Percentiles rank a stretch among this genome's conserved stretches.
These are phyloP conservation scores for Taenaris catops DNA, from an alignment of 2,888 invertebrate species.

Conservation along the genomic window DNA sequence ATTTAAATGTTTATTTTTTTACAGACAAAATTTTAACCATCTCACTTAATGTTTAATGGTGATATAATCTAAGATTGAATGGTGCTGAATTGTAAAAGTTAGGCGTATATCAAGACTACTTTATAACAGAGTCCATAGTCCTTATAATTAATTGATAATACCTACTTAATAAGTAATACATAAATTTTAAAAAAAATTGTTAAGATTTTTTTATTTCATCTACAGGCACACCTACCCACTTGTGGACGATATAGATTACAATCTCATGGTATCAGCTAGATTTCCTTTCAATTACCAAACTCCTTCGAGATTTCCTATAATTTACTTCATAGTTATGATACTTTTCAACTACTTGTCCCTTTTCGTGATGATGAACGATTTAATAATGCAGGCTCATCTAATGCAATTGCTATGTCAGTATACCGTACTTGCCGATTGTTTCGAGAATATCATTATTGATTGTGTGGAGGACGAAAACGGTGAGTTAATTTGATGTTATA, in stretches of 20 bases:
- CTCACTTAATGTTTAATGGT: too few species aligned
- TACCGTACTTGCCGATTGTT: constrained; percentile 46
- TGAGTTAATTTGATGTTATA: constrained; percentile 17
- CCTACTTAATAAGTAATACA: too few species aligned
- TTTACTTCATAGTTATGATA: constrained; percentile 37
- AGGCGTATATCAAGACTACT: too few species aligned
- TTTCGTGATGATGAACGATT: constrained; percentile 53
- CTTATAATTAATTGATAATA: too few species aligned
- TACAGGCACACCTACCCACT: constrained; percentile 52
- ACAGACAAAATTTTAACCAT: too few species aligned
- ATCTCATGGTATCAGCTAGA: constrained; percentile 42
- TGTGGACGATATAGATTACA: constrained; percentile 54
- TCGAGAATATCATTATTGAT: constrained; percentile 44
- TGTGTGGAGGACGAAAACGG: constrained; percentile 36
- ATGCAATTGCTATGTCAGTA: constrained; percentile 55
- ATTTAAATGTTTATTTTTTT: too few species aligned
- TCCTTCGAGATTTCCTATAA: constrained; percentile 33
- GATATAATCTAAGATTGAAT: too few species aligned
- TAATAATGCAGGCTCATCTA: constrained; percentile 52
- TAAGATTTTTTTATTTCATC: constrained; percentile 17
- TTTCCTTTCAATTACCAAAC: constrained; percentile 44
- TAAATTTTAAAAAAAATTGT: too few species aligned
- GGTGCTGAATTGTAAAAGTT: too few species aligned
- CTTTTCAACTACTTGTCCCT: constrained; percentile 44
- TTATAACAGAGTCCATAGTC: too few species aligned